Base-by-base conservation (phyloP, 2,888 invertebrate genomes). In the Brenthis hecate region DNA sequence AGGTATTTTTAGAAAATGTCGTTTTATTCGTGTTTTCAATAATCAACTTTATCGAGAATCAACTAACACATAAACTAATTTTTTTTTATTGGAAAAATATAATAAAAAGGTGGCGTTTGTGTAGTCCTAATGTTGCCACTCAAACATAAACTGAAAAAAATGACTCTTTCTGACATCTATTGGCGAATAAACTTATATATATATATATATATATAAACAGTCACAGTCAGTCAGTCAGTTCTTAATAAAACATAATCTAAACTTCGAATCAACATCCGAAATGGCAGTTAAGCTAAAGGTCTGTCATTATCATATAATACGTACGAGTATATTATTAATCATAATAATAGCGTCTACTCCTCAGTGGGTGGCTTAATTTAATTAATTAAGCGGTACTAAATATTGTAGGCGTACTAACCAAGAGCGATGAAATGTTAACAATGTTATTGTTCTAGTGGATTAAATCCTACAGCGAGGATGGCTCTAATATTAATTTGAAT, bases 361-460 rank as follows among this genome's bases (percentile, higher is more conserved):
- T 82, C 81, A 80, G 78, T 80, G 79, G 78, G 80, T 76, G 81
- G 79, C 82, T 85, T 86, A 86, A 87, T 88, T 88, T 85, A 86
- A 88, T 88, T 86, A 88, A 89, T 88, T 85, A 88, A 86, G 81
- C 85, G 80, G 81, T 84, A 85, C 86, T 86, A 87, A 88, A 87
- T 86, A 86, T 85, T 83, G 82, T 80, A 86, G 83, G 82, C 82
- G 77, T 78, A 80, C 80, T 85, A 87, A 86, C 86, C 81, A 81
- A 81, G 79, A 80, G 85, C 84, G 84, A 85, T 88, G 89, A 88
- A 88, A 88, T 86, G 86, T 85, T 89, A 89, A 89, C 88, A 86
- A 85, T 87, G 86, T 87, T 89, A 89, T 87, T 88, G 86, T 88
- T 87, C 81, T 85, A 84, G 83, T 83, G 84, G 86, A 90, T 90